Base-by-base conservation (phyloP, 1,140 invertebrate genomes). In the Drosophila murphyi region DNA sequence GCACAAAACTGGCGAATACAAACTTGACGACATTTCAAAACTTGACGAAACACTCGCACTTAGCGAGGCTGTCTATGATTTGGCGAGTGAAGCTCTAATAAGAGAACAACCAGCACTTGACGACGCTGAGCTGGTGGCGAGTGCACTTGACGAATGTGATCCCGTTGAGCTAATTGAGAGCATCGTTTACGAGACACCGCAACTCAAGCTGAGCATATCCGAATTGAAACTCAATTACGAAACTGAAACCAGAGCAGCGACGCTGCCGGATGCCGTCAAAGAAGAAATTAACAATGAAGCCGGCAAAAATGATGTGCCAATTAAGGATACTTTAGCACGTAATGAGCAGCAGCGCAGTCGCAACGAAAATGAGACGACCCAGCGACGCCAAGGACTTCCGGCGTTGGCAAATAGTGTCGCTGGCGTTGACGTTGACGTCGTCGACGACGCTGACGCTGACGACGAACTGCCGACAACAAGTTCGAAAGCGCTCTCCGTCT, bases 201-300 rank as follows among this genome's bases (percentile, higher is more conserved):
- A 80, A 57, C 75, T 91, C 28, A 85, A 90, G 29, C 64, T 91
- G 47, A 91, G 62, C 48, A 91, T 91, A 64, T 88, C 87, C 37
- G 90, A 91, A 45, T 47, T 92, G 57, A 88, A 75, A 72, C 65
- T 91, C 51, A 90, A 78, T 65, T 90, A 85, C 62, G 80, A 91
- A 70, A 78, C 65, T 43, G 72, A 79, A 68, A 68, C 76, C 68
- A 65, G 78, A 67, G 56, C n/a, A 47, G 37, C 32, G 45, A 43
- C 3, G 41, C 47, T 12, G 20, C 20, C 20, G 20, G 20, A 20
- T 20, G 20, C 20, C 20, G 1, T 20, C 20, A 20, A 20, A 20
- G 20, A 20, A 20, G 20, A 20, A 20, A 20, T 20, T 20, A 20
- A n/a, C 39, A 35, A 81, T 3, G 35, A 60, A 50, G 34, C 47